Evolutionary conservation across 2,113 vertebrate species (phyloP).

Genomic region (Fulica atra): DNA sequence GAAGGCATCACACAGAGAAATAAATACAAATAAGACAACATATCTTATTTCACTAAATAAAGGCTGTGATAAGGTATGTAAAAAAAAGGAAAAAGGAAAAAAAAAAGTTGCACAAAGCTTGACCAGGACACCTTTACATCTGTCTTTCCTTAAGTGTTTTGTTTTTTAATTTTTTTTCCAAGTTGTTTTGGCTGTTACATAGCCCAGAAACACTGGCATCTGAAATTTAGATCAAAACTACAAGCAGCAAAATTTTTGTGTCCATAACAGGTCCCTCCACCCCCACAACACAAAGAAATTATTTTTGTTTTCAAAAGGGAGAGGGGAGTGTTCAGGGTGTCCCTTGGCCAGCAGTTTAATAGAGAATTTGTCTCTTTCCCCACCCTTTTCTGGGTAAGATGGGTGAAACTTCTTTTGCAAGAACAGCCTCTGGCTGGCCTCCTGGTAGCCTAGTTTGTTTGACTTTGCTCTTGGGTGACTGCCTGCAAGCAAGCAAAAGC

Average conservation of each 20-base stretch:
- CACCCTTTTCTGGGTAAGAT: constrained; percentile 68
- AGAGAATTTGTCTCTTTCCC: constrained; percentile 38
- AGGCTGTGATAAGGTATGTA: background rate
- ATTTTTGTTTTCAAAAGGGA: constrained; percentile 35
- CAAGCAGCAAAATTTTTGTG: background rate
- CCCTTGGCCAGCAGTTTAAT: constrained; percentile 31
- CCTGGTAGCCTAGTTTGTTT: constrained; percentile 57
- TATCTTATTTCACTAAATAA: background rate
- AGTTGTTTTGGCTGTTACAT: background rate
- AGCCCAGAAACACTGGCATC: background rate
- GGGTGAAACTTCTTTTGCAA: constrained; percentile 59
- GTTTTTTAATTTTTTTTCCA: too few species aligned
- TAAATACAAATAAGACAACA: background rate
- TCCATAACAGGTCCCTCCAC: background rate
- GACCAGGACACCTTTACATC: background rate
- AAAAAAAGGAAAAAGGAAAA: too few species aligned
- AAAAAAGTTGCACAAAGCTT: background rate
- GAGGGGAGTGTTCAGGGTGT: constrained; percentile 4
- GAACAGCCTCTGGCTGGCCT: constrained; percentile 66
- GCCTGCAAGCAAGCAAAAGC: constrained; percentile 40
- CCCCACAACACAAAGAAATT: background rate
- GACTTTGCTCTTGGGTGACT: constrained; percentile 58
- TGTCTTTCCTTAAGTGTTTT: background rate
- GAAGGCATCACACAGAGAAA: background rate
- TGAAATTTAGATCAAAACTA: constrained; percentile 13